Evolutionary conservation across 2,113 vertebrate genomes (phyloP).

Genomic region (Hemiprocne comata): DNA sequence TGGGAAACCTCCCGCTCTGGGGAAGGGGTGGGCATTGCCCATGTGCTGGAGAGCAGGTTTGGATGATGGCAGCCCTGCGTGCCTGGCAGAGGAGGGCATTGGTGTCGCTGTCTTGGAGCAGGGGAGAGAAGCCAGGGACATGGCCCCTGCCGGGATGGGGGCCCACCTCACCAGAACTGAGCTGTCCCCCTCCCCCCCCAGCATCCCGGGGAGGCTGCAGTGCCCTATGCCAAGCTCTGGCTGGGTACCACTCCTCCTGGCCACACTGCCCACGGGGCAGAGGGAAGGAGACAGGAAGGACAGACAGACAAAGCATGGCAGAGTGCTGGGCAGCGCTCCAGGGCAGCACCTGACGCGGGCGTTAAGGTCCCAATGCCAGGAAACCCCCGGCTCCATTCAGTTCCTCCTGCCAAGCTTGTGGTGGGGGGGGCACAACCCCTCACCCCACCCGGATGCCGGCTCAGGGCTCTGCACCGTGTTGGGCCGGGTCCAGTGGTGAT

Average conservation of each 20-base stretch:
- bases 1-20: neutral
- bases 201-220: neutral
- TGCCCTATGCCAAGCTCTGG: accelerated
- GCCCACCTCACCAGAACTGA: neutral
- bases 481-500: accelerated
- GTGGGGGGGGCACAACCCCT: neutral
- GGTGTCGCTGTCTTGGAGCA: accelerated
- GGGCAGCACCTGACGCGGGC: neutral
- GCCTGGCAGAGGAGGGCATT: accelerated
- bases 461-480: accelerated
- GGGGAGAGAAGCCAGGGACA: neutral
- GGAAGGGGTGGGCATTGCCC: neutral
- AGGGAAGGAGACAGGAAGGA: neutral
- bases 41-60: accelerated
- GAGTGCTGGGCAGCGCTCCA: neutral
- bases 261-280: neutral
- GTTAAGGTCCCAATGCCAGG: neutral
- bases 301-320: neutral
- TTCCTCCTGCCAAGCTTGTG: neutral
- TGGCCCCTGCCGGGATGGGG: neutral
- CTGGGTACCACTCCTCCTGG: neutral
- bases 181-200: accelerated
- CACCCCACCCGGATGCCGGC: accelerated
- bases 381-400: neutral
- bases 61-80: neutral